Base-by-base conservation (phyloP, 2,113 vertebrate species). In the Coturnix japonica region DNA sequence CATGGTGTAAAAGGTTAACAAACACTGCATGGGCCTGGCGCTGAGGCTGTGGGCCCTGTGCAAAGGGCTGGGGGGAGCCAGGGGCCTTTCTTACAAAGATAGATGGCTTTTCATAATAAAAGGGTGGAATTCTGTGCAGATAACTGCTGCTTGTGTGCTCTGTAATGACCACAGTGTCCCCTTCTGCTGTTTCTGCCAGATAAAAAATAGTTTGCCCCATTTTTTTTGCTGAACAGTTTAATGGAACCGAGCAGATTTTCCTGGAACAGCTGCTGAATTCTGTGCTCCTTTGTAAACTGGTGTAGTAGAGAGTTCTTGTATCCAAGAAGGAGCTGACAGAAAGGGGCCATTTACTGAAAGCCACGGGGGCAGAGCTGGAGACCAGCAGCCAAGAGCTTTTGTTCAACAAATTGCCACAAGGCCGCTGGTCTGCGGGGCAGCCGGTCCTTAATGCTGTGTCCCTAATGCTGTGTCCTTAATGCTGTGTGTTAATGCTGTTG, bases 331-430 rank as follows among this genome's bases (percentile, higher is more conserved):
- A 91, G 77, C 3, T 7, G 47, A 54, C 81, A 90, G 83, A 87
- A 88, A 73, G 92, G 80, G 85, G 65, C 80, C 44, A 39, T 89
- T 95, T 70, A 94, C 74, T 76, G 10, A 65, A 61, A 81, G 71
- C 49, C 0, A 0, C 9, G 9, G 81, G 83, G 77, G 78, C 86
- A 81, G 66, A 46, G 77, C 57, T 89, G 7, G 17, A 63, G 85
- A 74, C 80, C 78, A 53, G 80, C 66, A 66, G 83, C 89, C 94
- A 84, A 41, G 89, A 69, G 66, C 84, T 64, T 75, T 81, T 95
- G 77, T 90, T 73, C 83, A 87, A 61, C 83, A 69, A 61, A 85
- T 95, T 79, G 79, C 78, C 84, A 90, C 89, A 46, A 76, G 77
- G 67, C 93, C 70, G 85, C 94, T 85, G 93, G 87, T 89, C 43